Conservation (phyloP, 2,797 vertebrate species). For the Pipistrellus kuhlii region DNA sequence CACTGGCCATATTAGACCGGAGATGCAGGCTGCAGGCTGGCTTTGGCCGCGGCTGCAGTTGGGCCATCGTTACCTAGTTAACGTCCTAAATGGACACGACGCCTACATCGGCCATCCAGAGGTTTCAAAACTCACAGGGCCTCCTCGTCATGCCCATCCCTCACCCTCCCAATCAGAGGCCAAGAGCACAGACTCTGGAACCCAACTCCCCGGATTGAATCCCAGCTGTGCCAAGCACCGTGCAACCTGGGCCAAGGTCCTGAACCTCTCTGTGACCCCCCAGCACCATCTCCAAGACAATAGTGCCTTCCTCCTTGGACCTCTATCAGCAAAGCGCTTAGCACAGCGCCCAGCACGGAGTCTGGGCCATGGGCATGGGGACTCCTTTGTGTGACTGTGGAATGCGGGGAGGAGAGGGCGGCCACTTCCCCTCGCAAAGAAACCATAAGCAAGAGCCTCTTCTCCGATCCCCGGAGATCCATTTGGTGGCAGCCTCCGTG, state of each 20-base stretch:
- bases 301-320: fast-evolving
- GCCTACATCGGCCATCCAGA: too few species aligned
- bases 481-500: not conserved
- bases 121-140: not conserved
- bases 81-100: not conserved
- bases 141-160: not conserved
- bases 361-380: not conserved
- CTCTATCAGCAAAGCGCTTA: fast-evolving
- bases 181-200: not conserved
- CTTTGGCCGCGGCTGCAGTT: not conserved
- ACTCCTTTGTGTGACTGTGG: not conserved
- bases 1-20: too few species aligned
- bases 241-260: not conserved
- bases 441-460: not conserved
- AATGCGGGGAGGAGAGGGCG: conserved; percentile 1
- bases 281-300: fast-evolving
- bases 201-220: not conserved
- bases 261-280: not conserved
- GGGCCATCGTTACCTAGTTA: not conserved
- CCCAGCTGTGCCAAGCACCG: not conserved
- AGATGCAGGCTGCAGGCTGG: fast-evolving
- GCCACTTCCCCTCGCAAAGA: conserved; percentile 10
- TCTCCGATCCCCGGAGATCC: conserved; percentile 31
- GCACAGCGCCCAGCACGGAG: fast-evolving
- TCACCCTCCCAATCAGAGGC: not conserved